phyloP scores from a whole-genome alignment of 2,888 invertebrate species.

The Acanthosepion lycidas region DNA sequence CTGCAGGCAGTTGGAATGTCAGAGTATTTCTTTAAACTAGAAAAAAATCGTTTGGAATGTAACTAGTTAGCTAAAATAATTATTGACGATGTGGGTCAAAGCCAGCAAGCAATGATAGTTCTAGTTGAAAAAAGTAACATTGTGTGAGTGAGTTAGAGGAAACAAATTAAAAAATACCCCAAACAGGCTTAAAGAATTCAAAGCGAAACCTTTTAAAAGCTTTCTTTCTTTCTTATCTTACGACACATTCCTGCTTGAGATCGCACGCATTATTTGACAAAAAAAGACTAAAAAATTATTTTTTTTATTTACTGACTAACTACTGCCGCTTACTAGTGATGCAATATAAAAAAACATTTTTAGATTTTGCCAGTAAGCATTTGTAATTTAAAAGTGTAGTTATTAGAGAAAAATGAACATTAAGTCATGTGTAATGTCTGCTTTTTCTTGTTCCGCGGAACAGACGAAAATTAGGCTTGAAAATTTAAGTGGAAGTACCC shows the following conservation, averaged over 20 bases:
- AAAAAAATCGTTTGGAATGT: no score
- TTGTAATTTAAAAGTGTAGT: neutral
- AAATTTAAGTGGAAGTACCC: neutral
- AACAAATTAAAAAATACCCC: no score
- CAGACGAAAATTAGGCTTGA: constrained; percentile 21
- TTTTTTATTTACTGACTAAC: neutral
- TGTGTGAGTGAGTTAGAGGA: neutral
- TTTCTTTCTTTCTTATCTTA: no score
- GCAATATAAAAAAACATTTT: neutral
- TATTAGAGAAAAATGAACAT: neutral
- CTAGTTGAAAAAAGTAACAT: neutral
- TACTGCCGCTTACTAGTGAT: neutral
- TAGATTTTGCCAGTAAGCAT: neutral
- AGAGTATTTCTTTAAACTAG: no score
- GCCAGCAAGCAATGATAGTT: no score
- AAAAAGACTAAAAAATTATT: neutral
- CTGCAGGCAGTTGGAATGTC: no score
- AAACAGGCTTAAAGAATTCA: no score
- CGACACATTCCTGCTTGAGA: no score
- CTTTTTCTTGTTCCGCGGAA: neutral
- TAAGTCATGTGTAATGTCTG: constrained; percentile 16
- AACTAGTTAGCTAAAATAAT: no score
- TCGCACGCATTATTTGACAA: neutral
- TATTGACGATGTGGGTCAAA: no score
- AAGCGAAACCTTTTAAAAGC: no score